These are phyloP conservation scores for Melanogrammus aeglefinus DNA, from an alignment of 2,797 vertebrate species.

Conservation along the genomic window DNA sequence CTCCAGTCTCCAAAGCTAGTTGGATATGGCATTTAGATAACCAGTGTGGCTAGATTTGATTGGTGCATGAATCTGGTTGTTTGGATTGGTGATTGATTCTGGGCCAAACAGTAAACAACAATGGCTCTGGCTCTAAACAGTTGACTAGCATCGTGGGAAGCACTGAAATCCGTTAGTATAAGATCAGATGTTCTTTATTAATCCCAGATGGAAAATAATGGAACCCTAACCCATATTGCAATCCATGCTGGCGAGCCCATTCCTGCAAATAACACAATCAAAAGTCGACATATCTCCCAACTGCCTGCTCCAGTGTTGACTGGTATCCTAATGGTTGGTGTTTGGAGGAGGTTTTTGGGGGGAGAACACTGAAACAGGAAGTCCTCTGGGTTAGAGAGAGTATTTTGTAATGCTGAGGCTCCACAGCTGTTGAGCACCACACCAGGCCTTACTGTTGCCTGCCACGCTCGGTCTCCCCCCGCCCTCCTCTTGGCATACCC, in stretches of 20 bases:
- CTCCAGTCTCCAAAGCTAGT: not conserved
- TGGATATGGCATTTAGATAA: not conserved
- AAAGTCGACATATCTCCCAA: not conserved
- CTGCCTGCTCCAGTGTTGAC: not conserved
- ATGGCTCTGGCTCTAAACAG: not conserved
- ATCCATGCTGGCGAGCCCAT: not conserved
- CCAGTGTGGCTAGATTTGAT: not conserved
- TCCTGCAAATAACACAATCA: not conserved
- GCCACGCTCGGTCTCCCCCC: conserved; percentile 9
- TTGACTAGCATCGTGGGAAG: not conserved
- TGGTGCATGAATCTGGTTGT: not conserved
- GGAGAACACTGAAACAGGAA: not conserved
- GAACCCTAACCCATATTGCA: not conserved
- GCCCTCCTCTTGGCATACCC: conserved; percentile 2
- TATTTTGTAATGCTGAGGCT: not conserved
- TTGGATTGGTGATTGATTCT: not conserved
- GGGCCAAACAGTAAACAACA: not conserved
- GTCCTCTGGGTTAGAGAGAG: not conserved
- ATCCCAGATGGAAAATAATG: not conserved
- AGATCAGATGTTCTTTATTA: not conserved
- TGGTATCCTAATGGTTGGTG: not conserved
- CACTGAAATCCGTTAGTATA: not conserved
- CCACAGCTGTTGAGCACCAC: not conserved
- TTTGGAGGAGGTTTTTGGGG: not conserved
- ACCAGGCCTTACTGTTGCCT: conserved; percentile 18